These are phyloP conservation scores for Ophion ellenae DNA, from an alignment of 2,888 invertebrate species.

Conservation along the genomic window DNA sequence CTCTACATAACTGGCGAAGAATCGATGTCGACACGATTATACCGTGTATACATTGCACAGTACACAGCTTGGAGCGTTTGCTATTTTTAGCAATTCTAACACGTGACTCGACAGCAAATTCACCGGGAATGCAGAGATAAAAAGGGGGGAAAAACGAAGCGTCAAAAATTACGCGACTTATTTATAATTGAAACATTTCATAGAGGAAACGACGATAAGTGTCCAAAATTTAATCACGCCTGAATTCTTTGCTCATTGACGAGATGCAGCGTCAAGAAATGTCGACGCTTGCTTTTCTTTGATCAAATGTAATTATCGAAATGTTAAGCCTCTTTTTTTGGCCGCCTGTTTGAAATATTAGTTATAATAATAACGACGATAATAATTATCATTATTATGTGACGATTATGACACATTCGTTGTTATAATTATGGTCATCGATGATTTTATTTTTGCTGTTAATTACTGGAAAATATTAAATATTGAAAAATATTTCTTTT, in stretches of 20 bases:
- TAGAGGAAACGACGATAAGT: not conserved
- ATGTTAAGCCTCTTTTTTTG: not conserved
- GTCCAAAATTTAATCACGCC: not conserved
- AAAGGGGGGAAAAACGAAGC: not conserved
- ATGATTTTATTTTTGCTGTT: no score
- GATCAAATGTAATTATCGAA: not conserved
- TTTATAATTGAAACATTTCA: not conserved
- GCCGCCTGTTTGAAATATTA: not conserved
- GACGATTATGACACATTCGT: no score
- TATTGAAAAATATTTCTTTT: no score
- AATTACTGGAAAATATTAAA: no score
- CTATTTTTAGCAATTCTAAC: constrained; percentile 34
- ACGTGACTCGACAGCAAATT: not conserved
- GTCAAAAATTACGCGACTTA: not conserved
- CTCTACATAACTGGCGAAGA: constrained; percentile 1
- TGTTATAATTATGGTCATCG: no score
- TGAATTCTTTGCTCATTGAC: not conserved
- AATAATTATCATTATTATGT: no score
- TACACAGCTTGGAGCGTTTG: constrained; percentile 1
- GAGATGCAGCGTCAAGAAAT: not conserved
- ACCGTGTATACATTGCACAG: constrained; percentile 9
- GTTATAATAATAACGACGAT: no score
- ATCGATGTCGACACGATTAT: constrained; percentile 29
- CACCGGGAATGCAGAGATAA: not conserved
- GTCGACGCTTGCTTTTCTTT: not conserved